Evolutionary conservation across 2,113 vertebrate genomes (phyloP).

Genomic region (Saguinus imperator): DNA sequence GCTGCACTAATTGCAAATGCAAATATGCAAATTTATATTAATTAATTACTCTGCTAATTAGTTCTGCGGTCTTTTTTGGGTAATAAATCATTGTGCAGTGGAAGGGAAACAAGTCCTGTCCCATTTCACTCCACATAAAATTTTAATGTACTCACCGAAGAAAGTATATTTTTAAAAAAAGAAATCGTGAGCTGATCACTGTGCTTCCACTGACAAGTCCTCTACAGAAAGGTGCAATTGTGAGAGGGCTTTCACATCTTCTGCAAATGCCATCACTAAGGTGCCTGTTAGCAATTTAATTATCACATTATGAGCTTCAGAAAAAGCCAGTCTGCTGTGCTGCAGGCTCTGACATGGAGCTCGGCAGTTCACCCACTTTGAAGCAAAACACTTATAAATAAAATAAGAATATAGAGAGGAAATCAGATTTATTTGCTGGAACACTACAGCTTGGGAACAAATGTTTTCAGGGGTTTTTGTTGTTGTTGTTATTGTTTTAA

Average conservation of each 20-base stretch:
- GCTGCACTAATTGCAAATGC: slow-evolving; percentile 99
- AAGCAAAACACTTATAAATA: slow-evolving; percentile 80
- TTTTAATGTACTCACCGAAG: slow-evolving; percentile 90
- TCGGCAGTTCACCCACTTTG: slow-evolving; percentile 86
- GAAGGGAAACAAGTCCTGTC: slow-evolving; percentile 91
- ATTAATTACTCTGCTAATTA: slow-evolving; percentile 99
- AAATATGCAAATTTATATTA: slow-evolving; percentile 99
- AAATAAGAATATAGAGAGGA: slow-evolving; percentile 67
- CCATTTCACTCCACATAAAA: slow-evolving; percentile 93
- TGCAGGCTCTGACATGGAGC: slow-evolving; percentile 89
- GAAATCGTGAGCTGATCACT: slow-evolving; percentile 72
- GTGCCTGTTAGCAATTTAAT: slow-evolving; percentile 98
- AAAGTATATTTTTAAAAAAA: slow-evolving; percentile 79
- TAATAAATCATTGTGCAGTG: slow-evolving; percentile 99
- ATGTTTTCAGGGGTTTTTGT: neutral
- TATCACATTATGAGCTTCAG: slow-evolving; percentile 97
- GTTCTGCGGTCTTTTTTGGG: slow-evolving; percentile 99
- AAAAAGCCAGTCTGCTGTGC: slow-evolving; percentile 89
- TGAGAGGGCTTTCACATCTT: slow-evolving; percentile 84
- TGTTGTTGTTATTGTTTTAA: neutral
- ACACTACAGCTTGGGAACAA: neutral
- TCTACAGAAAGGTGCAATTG: slow-evolving; percentile 85
- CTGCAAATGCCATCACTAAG: slow-evolving; percentile 90
- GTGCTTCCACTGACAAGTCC: slow-evolving; percentile 77
- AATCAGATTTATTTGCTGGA: slow-evolving; percentile 28